Conservation (phyloP, 2,113 vertebrate species). For the Neogale vison region DNA sequence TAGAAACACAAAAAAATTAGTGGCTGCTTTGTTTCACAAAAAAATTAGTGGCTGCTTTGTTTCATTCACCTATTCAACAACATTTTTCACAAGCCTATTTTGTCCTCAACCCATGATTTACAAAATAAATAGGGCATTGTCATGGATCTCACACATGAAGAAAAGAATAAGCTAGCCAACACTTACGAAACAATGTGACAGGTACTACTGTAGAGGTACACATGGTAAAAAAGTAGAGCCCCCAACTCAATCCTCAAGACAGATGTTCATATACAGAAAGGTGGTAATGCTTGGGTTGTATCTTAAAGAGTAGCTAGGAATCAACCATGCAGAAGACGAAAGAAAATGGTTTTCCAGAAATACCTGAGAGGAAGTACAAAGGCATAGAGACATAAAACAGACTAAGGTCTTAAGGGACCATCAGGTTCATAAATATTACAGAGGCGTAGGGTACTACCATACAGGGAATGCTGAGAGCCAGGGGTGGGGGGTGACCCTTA, state of each 20-base stretch:
- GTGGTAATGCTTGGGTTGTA: background rate
- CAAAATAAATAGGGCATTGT: background rate
- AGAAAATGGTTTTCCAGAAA: background rate
- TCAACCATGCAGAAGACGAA: background rate
- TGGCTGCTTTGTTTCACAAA: background rate
- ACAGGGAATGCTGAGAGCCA: background rate
- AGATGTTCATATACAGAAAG: background rate
- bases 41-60: background rate
- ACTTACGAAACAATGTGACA: background rate
- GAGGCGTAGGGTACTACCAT: rapidly evolving
- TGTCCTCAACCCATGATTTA: background rate
- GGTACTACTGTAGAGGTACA: background rate
- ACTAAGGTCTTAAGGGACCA: background rate
- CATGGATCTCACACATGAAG: background rate
- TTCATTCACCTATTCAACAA: background rate
- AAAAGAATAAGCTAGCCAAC: background rate
- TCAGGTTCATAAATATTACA: background rate
- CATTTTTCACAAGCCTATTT: background rate
- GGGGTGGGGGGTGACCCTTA: rapidly evolving
- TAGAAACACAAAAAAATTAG: background rate
- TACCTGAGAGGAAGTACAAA: background rate
- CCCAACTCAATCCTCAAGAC: background rate
- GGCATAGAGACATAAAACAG: background rate
- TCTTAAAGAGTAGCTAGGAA: background rate
- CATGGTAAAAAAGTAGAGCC: background rate